phyloP scores from a whole-genome alignment of 2,113 vertebrate genomes.

The Catagonus wagneri region DNA sequence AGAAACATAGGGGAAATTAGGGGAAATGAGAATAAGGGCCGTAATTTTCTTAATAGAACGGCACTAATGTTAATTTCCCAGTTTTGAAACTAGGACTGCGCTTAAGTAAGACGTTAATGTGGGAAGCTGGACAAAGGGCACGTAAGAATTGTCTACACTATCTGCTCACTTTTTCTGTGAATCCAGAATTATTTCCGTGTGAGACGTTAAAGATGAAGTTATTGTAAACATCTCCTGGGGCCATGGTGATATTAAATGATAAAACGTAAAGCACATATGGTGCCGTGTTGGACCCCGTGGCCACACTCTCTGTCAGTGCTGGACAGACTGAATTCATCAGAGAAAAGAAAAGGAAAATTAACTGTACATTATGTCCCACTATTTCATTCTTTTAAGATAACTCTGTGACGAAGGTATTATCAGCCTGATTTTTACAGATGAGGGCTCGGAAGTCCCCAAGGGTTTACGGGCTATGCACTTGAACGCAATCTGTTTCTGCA shows the following conservation, averaged over 20 bases:
- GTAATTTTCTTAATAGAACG: neutral
- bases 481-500: neutral
- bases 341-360: neutral
- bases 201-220: neutral
- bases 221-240: neutral
- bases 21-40: neutral
- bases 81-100: neutral
- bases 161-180: neutral
- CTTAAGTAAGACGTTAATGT: neutral
- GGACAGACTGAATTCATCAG: neutral
- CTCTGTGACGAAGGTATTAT: neutral
- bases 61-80: neutral
- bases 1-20: neutral
- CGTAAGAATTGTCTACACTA: neutral
- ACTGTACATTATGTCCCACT: neutral
- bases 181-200: neutral
- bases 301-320: neutral
- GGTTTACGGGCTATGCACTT: neutral
- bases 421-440: neutral
- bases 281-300: neutral
- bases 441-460: neutral
- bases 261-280: fast-evolving
- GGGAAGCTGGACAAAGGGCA: neutral
- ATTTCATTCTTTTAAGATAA: neutral
- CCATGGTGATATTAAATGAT: neutral